Evolutionary conservation across 2,113 vertebrate genomes (phyloP), one percentile per base, ranked within the genome.

Genomic region (Stegostoma tigrinum): DNA sequence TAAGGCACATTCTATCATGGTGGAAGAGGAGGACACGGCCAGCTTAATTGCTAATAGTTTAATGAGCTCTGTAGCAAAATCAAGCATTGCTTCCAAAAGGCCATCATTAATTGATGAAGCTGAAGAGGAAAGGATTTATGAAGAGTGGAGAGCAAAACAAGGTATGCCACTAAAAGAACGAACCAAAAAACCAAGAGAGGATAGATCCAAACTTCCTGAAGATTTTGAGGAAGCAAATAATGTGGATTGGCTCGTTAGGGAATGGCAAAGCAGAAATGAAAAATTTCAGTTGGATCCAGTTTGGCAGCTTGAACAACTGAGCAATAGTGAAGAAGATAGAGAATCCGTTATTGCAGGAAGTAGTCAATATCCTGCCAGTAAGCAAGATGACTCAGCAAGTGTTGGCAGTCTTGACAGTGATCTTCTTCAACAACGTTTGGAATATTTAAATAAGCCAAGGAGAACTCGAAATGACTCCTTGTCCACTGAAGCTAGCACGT

Each of bases 241-340:
- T 15, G 97, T 98, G 1, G 97, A 97, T 67, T 96, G 61, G 96
- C 97, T 98, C 96, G 97, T 99, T 96, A 97, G 96, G 0, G 98
- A 99, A 7, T 99, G 99, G 99, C 99, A 99, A 96, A 27, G 96
- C 95, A 98, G 98, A 48, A 99, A 99, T 27, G 98, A 98, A 96
- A 98, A 98, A 96, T 99, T 98, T 96, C 98, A 98, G 96, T 97
- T 95, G 0, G 97, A 98, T 0, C 97, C 97, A 19, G 98, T 96
- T 97, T 98, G 98, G 98, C 96, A 96, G 89, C 95, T 96, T 3
- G 97, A 97, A 96, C 97, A 96, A 64, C 97, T 98, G 96, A 97
- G 97, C 17, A 97, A 98, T 0, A 97, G 97, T 24, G 97, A 68
- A 67, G 75, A 23, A n/a, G 48, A 96, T 0, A 95, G 96, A 0